Evolutionary conservation across 2,888 invertebrate genomes (phyloP).

Genomic region (Macrosoma leucophasiata): DNA sequence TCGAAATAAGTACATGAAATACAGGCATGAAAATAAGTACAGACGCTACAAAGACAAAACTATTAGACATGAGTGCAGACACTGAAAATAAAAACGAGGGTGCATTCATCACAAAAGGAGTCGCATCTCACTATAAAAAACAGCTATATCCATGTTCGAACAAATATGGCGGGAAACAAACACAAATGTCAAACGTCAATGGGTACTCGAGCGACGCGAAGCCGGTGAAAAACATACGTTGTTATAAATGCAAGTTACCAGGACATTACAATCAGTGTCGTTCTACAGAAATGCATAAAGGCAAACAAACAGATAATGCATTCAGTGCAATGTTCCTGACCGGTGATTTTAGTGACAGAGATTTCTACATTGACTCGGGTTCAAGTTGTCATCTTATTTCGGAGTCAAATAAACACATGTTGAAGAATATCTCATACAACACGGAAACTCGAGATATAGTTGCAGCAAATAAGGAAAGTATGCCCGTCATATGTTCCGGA

Average conservation of each 20-base stretch:
- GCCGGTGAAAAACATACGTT: slow-evolving; percentile 1
- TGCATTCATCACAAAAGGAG: no score
- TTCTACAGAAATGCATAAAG: slow-evolving; percentile 8
- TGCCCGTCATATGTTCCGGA: slow-evolving; percentile 1
- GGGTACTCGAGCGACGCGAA: no score
- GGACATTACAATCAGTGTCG: slow-evolving; percentile 21
- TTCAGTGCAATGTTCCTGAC: slow-evolving; percentile 20
- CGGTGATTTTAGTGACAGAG: slow-evolving; percentile 7
- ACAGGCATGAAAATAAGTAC: slow-evolving; percentile 13
- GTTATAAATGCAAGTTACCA: slow-evolving; percentile 10
- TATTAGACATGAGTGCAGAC: slow-evolving; percentile 19
- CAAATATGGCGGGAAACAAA: no score
- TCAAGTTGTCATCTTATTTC: slow-evolving; percentile 13
- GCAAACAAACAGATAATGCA: slow-evolving; percentile 7
- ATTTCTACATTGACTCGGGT: slow-evolving; percentile 23
- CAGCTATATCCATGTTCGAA: no score
- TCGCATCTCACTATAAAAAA: no score
- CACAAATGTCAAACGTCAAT: slow-evolving; percentile 9
- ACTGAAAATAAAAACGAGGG: no score
- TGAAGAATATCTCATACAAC: no score
- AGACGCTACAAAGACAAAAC: slow-evolving; percentile 15
- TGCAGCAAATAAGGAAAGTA: background rate
- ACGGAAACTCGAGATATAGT: background rate
- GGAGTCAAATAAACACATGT: slow-evolving; percentile 6
- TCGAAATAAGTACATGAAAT: no score